These are phyloP conservation scores for Danaus plexippus DNA, from an alignment of 1,140 invertebrate genomes.

Conservation along the genomic window DNA sequence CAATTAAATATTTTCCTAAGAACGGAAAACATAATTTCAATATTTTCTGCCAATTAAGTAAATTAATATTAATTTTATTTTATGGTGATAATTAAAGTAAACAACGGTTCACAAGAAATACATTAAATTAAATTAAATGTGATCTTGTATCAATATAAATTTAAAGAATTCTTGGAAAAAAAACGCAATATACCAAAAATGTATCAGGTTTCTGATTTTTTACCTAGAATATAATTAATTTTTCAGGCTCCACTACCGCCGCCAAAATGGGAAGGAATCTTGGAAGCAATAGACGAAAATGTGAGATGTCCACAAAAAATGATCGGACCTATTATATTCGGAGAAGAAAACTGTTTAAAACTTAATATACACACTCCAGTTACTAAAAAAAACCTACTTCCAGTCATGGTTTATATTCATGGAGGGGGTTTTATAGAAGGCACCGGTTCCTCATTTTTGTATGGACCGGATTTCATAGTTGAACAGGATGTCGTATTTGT, in stretches of 20 bases:
- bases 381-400: conserved; percentile 26
- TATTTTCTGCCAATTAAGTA: no score
- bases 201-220: no score
- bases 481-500: conserved; percentile 78
- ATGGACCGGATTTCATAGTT: conserved; percentile 75
- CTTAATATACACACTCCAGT: conserved; percentile 85
- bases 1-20: no score
- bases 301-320: conserved; percentile 51
- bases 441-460: conserved; percentile 67
- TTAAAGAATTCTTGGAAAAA: no score
- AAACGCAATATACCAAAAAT: no score
- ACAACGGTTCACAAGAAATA: no score
- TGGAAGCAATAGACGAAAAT: conserved; percentile 64
- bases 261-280: conserved; percentile 63
- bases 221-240: neutral
- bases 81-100: no score
- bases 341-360: conserved; percentile 84
- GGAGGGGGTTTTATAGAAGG: conserved; percentile 76
- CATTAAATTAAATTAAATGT: no score
- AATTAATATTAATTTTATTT: no score
- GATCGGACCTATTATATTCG: conserved; percentile 44
- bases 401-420: conserved; percentile 79
- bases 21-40: no score
- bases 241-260: conserved; percentile 69
- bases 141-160: no score